Percentiles rank a stretch among this genome's conserved stretches.
phyloP scores from a whole-genome alignment of 2,888 invertebrate genomes.

The Seira musarum region DNA sequence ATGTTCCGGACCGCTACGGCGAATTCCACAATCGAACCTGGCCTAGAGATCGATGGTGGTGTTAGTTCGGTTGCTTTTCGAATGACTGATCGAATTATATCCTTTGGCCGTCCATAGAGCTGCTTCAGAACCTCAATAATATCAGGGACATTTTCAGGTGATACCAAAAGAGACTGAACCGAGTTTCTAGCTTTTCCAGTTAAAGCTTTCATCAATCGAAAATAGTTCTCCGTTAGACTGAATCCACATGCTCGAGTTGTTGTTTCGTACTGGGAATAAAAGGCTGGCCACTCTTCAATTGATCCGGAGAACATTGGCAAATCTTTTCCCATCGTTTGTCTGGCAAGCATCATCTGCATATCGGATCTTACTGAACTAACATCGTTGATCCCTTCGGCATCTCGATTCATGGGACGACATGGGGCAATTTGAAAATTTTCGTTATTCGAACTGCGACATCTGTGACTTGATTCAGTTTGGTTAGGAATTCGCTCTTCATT shows the following conservation, averaged over 20 bases:
- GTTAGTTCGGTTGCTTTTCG: background rate
- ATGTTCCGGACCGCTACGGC: constrained; percentile 6
- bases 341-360: background rate
- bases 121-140: constrained; percentile 16
- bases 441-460: too few species aligned
- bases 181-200: constrained; percentile 34
- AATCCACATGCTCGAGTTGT: constrained; percentile 5
- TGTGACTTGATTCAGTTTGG: too few species aligned
- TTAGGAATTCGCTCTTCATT: too few species aligned
- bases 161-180: background rate
- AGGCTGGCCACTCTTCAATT: constrained; percentile 9
- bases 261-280: background rate
- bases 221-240: constrained; percentile 1
- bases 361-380: too few species aligned
- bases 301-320: constrained; percentile 8
- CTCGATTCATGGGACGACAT: too few species aligned
- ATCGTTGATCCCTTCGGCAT: too few species aligned
- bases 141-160: background rate
- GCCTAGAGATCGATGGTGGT: background rate
- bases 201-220: constrained; percentile 16
- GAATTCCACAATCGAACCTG: constrained; percentile 17
- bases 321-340: constrained; percentile 1
- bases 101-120: constrained; percentile 22
- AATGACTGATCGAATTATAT: background rate
- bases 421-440: too few species aligned